phyloP scores from a whole-genome alignment of 2,113 vertebrate genomes.

The Sisor rabdophorus region DNA sequence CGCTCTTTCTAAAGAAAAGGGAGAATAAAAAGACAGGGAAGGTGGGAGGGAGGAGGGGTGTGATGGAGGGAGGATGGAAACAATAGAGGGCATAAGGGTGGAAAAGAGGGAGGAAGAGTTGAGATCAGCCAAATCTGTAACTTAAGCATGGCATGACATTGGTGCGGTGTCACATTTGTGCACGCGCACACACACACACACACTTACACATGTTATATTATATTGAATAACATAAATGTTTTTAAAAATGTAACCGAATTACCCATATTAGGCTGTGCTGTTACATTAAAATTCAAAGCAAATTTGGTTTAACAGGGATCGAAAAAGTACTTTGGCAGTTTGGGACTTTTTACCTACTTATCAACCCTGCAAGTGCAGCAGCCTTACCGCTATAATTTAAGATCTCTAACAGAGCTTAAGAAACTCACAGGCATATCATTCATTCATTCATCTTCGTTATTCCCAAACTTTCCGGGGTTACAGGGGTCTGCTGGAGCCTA shows the following conservation, averaged over 20 bases:
- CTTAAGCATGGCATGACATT: slow-evolving; percentile 45
- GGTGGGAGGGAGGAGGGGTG: slow-evolving; percentile 19
- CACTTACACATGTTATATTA: not conserved
- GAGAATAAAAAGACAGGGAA: slow-evolving; percentile 51
- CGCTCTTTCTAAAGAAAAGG: slow-evolving; percentile 56
- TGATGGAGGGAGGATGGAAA: slow-evolving; percentile 54
- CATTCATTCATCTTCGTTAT: no score
- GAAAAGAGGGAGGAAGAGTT: slow-evolving; percentile 39
- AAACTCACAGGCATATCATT: slow-evolving; percentile 46
- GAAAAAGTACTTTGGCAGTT: slow-evolving; percentile 23
- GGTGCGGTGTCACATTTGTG: slow-evolving; percentile 18
- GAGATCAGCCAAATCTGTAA: slow-evolving; percentile 52
- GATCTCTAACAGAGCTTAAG: slow-evolving; percentile 33
- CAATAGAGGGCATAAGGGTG: slow-evolving; percentile 49
- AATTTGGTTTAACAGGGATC: slow-evolving; percentile 28
- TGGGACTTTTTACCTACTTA: slow-evolving; percentile 21
- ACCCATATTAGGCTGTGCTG: not conserved
- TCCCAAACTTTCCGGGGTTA: no score
- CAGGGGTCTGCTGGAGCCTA: no score
- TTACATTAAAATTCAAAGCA: not conserved
- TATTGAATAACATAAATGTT: not conserved
- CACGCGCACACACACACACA: slow-evolving; percentile 17
- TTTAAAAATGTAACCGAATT: not conserved
- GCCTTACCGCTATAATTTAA: slow-evolving; percentile 23
- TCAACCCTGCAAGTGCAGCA: slow-evolving; percentile 27